These are phyloP conservation scores for Heliocidaris tuberculata DNA, from an alignment of 35 echinoderm and acorn worm species.

Conservation along the genomic window DNA sequence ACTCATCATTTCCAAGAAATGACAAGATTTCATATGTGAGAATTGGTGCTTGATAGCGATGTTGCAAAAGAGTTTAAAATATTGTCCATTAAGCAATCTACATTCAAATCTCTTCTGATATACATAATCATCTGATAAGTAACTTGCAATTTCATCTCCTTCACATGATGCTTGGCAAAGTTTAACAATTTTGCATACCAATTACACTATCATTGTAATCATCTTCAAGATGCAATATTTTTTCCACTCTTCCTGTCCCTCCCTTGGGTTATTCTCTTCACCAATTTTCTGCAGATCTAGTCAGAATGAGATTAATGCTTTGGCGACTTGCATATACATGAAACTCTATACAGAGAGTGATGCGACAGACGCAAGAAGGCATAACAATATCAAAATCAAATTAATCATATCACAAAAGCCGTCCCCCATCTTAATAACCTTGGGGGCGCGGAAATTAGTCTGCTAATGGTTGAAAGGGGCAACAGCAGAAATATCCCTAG, in stretches of 20 bases:
- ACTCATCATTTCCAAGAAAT: no score
- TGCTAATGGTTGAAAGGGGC: not conserved
- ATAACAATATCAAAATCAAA: conserved; percentile 14
- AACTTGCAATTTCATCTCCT: no score
- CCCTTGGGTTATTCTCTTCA: not conserved
- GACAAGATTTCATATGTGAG: no score
- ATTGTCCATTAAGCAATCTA: not conserved
- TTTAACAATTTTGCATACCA: not conserved
- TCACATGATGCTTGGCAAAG: not conserved
- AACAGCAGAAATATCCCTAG: not conserved
- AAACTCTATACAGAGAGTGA: not conserved
- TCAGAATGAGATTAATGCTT: not conserved
- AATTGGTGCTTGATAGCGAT: no score
- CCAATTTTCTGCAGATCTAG: not conserved
- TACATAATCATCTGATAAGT: no score
- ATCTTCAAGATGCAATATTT: not conserved
- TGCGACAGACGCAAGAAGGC: not conserved
- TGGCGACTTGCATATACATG: not conserved
- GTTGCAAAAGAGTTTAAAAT: no score
- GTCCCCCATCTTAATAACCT: conserved; percentile 15
- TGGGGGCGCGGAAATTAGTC: not conserved
- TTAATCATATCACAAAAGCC: conserved; percentile 18
- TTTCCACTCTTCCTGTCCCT: not conserved
- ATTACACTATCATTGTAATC: not conserved
- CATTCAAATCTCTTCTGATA: no score